Percentiles rank a stretch among this genome's conserved stretches.
Conservation (phyloP, 2,888 invertebrate species). For the Cotesia congregata region DNA sequence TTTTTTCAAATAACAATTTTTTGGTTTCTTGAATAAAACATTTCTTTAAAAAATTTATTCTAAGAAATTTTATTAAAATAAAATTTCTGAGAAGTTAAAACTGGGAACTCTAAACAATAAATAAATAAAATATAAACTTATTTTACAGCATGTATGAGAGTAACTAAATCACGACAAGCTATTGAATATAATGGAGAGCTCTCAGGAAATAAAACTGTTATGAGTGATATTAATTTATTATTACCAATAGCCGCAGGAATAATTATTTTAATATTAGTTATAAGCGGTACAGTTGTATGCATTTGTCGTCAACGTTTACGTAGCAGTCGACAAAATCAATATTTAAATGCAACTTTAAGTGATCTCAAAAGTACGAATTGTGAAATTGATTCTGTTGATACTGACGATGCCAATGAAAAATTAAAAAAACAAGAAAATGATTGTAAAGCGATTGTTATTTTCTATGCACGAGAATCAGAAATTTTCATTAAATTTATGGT, state of each 20-base stretch:
- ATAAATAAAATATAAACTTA: not conserved
- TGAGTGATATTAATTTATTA: conserved; percentile 22
- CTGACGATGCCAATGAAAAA: conserved; percentile 43
- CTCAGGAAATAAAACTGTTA: conserved; percentile 26
- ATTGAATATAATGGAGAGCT: conserved; percentile 41
- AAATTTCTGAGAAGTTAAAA: no score
- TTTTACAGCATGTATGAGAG: conserved; percentile 38
- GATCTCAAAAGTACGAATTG: conserved; percentile 32
- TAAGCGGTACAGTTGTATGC: conserved; percentile 35
- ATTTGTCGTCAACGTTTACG: conserved; percentile 35
- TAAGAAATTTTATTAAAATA: no score
- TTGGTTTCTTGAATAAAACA: no score
- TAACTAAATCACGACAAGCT: conserved; percentile 25
- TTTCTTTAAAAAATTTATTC: no score
- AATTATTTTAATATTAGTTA: conserved; percentile 36
- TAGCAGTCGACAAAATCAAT: conserved; percentile 24
- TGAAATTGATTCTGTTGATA: conserved; percentile 43
- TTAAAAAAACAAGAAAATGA: conserved; percentile 27
- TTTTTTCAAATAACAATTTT: no score
- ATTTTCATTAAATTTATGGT: conserved; percentile 55
- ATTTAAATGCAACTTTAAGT: conserved; percentile 42
- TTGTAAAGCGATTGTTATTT: conserved; percentile 51
- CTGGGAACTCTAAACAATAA: no score
- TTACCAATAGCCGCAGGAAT: conserved; percentile 43
- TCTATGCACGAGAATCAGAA: conserved; percentile 52